These are phyloP conservation scores for Eristalinus sepulchralis DNA, from an alignment of 2,888 invertebrate genomes.

Conservation along the genomic window DNA sequence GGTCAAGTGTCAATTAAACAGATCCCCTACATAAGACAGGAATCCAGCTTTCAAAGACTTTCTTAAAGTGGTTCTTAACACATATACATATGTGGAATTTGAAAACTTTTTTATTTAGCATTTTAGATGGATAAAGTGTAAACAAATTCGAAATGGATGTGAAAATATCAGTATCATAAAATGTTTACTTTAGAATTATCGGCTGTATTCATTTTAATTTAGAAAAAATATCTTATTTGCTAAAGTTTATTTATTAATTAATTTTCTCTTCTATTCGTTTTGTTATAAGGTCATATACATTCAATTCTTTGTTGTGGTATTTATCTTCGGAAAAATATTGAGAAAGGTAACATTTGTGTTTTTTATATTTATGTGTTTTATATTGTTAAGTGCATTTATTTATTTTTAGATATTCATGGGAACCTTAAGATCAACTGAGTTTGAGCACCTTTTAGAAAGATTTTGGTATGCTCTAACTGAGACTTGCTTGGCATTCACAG, in stretches of 20 bases:
- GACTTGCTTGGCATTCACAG: constrained; percentile 99
- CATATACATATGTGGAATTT: too few species aligned
- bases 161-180: not conserved
- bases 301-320: constrained; percentile 96
- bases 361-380: not conserved
- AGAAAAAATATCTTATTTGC: too few species aligned
- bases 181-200: too few species aligned
- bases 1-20: too few species aligned
- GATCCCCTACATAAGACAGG: too few species aligned
- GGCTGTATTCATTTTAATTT: too few species aligned
- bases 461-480: constrained; percentile 99
- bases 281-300: constrained; percentile 94
- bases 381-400: not conserved
- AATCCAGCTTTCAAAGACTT: too few species aligned
- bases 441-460: constrained; percentile 98
- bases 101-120: too few species aligned
- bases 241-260: not conserved
- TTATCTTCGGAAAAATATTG: constrained; percentile 95
- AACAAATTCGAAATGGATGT: too few species aligned
- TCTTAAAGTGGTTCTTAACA: too few species aligned
- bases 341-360: constrained; percentile 84
- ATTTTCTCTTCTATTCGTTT: constrained; percentile 12
- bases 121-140: too few species aligned
- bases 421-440: constrained; percentile 95
- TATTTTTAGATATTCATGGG: constrained; percentile 90